Percentiles rank a stretch among this genome's conserved stretches.
phyloP scores from a whole-genome alignment of 2,888 invertebrate species.

The Andrena haemorrhoa region DNA sequence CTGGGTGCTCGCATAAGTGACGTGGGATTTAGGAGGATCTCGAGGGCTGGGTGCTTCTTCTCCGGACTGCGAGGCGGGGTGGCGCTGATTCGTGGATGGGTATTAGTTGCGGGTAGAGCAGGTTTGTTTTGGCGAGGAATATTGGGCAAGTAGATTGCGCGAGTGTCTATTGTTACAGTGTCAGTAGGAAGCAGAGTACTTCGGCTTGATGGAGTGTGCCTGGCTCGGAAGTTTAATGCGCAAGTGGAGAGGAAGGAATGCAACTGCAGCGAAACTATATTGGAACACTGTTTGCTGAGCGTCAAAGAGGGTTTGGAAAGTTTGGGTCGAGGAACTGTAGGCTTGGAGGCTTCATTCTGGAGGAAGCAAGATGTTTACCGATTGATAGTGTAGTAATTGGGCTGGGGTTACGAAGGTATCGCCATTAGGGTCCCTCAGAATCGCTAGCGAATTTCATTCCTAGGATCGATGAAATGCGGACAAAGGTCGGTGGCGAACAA shows the following conservation, averaged over 20 bases:
- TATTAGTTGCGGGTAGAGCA: too few relatives aligned
- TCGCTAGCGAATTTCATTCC: neutral
- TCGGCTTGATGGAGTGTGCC: too few relatives aligned
- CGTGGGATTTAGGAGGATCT: neutral
- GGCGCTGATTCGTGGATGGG: too few relatives aligned
- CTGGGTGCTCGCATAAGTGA: neutral
- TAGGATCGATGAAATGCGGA: neutral
- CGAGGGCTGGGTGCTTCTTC: neutral
- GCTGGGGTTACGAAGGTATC: neutral
- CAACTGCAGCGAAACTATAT: too few relatives aligned
- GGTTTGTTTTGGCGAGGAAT: too few relatives aligned
- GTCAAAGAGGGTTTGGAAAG: neutral
- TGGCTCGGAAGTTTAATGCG: too few relatives aligned
- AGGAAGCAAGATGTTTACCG: neutral
- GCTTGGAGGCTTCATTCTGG: neutral
- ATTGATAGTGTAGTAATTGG: neutral
- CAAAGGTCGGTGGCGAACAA: constrained; percentile 58
- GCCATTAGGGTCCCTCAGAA: neutral
- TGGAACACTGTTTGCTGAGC: neutral
- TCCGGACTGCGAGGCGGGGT: neutral
- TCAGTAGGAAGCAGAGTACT: too few relatives aligned
- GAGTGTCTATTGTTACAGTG: too few relatives aligned
- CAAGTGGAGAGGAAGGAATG: too few relatives aligned
- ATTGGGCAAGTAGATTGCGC: too few relatives aligned
- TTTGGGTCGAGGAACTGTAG: neutral